These are phyloP conservation scores for Xerus rutilus DNA, from an alignment of 2,797 vertebrate genomes.

Conservation along the genomic window DNA sequence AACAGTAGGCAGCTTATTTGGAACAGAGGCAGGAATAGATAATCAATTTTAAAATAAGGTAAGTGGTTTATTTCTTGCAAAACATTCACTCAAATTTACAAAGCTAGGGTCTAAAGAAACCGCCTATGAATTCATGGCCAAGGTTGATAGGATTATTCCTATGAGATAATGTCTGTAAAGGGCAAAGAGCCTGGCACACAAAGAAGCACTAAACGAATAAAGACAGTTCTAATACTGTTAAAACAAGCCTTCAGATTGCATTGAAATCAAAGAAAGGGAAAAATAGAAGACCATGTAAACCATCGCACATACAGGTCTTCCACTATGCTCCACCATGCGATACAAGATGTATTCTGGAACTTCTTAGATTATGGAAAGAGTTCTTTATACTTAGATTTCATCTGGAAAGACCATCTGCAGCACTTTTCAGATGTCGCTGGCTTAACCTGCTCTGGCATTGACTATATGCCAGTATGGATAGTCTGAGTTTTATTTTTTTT, in stretches of 20 bases:
- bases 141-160: background rate
- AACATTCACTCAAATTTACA: background rate
- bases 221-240: background rate
- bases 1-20: background rate
- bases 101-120: background rate
- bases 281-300: background rate
- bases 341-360: background rate
- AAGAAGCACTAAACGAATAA: background rate
- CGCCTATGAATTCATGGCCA: background rate
- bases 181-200: background rate
- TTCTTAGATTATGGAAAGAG: background rate
- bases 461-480: background rate
- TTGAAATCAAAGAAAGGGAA: background rate
- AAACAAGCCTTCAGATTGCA: background rate
- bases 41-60: slow-evolving; percentile 32
- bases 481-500: background rate
- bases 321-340: background rate
- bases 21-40: slow-evolving; percentile 3
- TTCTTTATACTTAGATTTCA: background rate
- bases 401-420: background rate
- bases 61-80: background rate
- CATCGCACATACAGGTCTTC: background rate
- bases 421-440: background rate
- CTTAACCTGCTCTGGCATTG: background rate
- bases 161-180: background rate